Evolutionary conservation across 2,888 invertebrate species (phyloP).

Genomic region (Drosophila mayaguana): DNA sequence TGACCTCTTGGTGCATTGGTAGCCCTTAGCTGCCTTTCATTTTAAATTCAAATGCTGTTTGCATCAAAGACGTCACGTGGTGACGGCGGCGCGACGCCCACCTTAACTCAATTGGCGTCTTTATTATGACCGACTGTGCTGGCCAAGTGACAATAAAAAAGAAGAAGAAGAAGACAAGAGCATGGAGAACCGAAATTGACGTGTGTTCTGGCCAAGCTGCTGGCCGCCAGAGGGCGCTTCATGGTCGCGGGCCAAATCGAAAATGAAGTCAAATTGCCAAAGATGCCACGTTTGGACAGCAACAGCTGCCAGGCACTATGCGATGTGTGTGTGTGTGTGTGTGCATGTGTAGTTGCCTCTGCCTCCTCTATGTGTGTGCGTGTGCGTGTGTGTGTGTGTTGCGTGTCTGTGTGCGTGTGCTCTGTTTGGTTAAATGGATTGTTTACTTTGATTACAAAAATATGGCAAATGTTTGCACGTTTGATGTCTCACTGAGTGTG

Average conservation of each 20-base stretch:
- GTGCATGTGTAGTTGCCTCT: background rate
- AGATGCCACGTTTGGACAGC: slow-evolving; percentile 55
- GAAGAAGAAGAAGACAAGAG: background rate
- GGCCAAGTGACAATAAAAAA: slow-evolving; percentile 47
- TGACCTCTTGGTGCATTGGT: slow-evolving; percentile 45
- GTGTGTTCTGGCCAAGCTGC: slow-evolving; percentile 39
- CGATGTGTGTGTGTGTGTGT: background rate
- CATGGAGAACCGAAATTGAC: slow-evolving; percentile 6
- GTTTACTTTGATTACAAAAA: slow-evolving; percentile 81
- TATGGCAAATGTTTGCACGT: slow-evolving; percentile 81
- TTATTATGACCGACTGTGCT: slow-evolving; percentile 14
- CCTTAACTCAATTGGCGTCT: slow-evolving; percentile 8
- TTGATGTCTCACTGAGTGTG: slow-evolving; percentile 66
- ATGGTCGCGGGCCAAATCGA: slow-evolving; percentile 54
- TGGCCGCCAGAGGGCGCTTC: slow-evolving; percentile 53
- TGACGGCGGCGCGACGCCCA: background rate
- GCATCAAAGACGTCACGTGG: slow-evolving; percentile 63
- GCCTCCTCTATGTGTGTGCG: slow-evolving; percentile 21
- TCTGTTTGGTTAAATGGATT: slow-evolving; percentile 78
- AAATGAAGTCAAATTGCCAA: slow-evolving; percentile 71
- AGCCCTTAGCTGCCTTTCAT: slow-evolving; percentile 63
- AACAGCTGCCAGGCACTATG: slow-evolving; percentile 47
- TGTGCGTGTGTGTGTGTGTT: slow-evolving; percentile 17
- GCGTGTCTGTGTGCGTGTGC: slow-evolving; percentile 21
- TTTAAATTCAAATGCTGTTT: slow-evolving; percentile 80